These are phyloP conservation scores for Linepithema humile DNA, from an alignment of 1,140 invertebrate genomes.

Conservation along the genomic window DNA sequence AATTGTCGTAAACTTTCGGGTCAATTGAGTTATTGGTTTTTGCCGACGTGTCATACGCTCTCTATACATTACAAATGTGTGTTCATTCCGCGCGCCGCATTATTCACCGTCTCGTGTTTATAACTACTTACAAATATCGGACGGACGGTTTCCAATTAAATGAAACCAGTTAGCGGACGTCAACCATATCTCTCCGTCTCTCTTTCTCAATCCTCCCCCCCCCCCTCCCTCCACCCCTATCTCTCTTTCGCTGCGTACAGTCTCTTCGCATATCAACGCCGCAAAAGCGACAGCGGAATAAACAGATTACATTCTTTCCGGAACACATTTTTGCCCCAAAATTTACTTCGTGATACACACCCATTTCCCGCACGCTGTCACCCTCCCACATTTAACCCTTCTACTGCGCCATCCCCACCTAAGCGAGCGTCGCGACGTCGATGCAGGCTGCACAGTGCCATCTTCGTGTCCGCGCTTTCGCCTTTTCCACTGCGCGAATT, in stretches of 20 bases:
- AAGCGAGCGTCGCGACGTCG: constrained; percentile 21
- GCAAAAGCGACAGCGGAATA: constrained; percentile 39
- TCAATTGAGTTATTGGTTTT: constrained; percentile 48
- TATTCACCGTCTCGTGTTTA: constrained; percentile 9
- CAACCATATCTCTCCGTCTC: background rate
- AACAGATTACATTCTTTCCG: constrained; percentile 51
- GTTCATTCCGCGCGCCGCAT: constrained; percentile 5
- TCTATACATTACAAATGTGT: too few relatives aligned
- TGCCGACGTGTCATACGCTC: background rate
- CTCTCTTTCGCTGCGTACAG: too few relatives aligned
- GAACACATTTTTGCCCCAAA: constrained; percentile 44
- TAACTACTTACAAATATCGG: constrained; percentile 46
- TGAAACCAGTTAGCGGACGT: background rate
- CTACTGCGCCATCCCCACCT: background rate
- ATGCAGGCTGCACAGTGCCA: constrained; percentile 47
- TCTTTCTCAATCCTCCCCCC: background rate
- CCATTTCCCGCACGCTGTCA: constrained; percentile 47
- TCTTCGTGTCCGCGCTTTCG: constrained; percentile 34
- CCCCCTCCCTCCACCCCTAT: background rate
- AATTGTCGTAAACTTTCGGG: constrained; percentile 45
- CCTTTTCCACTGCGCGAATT: constrained; percentile 31
- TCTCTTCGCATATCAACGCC: constrained; percentile 14
- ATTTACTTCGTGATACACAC: constrained; percentile 52
- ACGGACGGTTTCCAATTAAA: constrained; percentile 46
- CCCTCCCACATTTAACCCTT: constrained; percentile 32